phyloP scores from a whole-genome alignment of 2,113 vertebrate genomes.

The Podarcis cretensis region DNA sequence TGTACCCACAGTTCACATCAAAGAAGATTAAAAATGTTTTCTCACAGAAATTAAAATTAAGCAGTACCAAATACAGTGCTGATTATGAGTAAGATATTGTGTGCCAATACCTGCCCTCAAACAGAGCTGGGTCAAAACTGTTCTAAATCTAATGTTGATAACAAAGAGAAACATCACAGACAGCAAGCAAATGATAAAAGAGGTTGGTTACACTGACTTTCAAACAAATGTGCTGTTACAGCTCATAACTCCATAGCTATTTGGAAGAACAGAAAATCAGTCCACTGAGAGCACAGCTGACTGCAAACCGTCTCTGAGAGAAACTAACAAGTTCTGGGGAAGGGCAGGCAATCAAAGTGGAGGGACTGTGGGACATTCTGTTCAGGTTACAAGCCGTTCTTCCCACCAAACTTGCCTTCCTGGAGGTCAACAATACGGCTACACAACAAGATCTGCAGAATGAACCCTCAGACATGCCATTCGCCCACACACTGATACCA shows the following conservation, averaged over 20 bases:
- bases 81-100: background rate
- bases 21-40: background rate
- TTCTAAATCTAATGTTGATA: background rate
- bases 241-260: background rate
- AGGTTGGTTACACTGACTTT: slow-evolving; percentile 10
- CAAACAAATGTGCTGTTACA: slow-evolving; percentile 1
- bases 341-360: slow-evolving; percentile 6
- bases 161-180: background rate
- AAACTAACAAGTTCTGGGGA: background rate
- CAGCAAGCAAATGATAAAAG: slow-evolving; percentile 1
- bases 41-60: background rate
- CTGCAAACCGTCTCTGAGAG: background rate
- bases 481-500: background rate
- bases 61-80: background rate
- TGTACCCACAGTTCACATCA: background rate
- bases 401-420: background rate
- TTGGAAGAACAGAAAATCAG: slow-evolving; percentile 7
- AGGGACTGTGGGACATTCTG: background rate
- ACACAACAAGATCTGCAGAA: background rate
- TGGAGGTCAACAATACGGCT: background rate
- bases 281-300: background rate
- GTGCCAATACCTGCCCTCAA: background rate
- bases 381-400: background rate
- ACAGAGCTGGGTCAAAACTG: background rate
- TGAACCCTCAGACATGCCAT: background rate